A percentile compares a stretch with the other conserved stretches of the same genome.
Conservation (phyloP, 2,888 invertebrate genomes). For the Rotaria macrura region DNA sequence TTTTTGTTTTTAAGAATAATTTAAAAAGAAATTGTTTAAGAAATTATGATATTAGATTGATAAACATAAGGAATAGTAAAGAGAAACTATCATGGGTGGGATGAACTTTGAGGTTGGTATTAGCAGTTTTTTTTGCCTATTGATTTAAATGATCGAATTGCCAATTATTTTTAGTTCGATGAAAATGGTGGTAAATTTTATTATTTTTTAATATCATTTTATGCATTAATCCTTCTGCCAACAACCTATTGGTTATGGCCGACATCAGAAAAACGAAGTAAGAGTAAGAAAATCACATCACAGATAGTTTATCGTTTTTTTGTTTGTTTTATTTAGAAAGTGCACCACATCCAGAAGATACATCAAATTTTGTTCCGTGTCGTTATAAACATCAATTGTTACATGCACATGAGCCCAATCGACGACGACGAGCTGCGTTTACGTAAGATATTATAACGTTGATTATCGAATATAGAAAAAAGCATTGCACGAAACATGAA, state of each 20-base stretch:
- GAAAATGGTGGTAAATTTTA: constrained; percentile 98
- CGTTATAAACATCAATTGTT: constrained; percentile 69
- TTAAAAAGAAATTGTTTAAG: background rate
- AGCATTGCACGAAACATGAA: too few relatives aligned
- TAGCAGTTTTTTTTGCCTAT: too few relatives aligned
- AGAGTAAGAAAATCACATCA: background rate
- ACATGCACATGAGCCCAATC: constrained; percentile 72
- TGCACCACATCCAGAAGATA: constrained; percentile 56
- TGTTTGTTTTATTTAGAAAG: background rate
- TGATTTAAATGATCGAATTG: background rate
- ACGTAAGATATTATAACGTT: background rate
- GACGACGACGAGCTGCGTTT: background rate
- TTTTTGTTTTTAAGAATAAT: background rate
- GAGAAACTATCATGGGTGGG: background rate
- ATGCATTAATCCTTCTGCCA: constrained; percentile 84
- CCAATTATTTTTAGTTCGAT: constrained; percentile 66
- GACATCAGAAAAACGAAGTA: constrained; percentile 74
- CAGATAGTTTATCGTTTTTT: background rate
- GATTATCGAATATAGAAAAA: too few relatives aligned
- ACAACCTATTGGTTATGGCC: constrained; percentile 97
- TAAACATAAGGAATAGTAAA: background rate
- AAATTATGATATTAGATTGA: background rate
- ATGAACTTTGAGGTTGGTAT: constrained; percentile 28
- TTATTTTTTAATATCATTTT: constrained; percentile 91
- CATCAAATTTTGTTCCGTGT: constrained; percentile 82